These are phyloP conservation scores for Toxotes chatareus DNA, from an alignment of 2,113 vertebrate genomes.

Conservation along the genomic window DNA sequence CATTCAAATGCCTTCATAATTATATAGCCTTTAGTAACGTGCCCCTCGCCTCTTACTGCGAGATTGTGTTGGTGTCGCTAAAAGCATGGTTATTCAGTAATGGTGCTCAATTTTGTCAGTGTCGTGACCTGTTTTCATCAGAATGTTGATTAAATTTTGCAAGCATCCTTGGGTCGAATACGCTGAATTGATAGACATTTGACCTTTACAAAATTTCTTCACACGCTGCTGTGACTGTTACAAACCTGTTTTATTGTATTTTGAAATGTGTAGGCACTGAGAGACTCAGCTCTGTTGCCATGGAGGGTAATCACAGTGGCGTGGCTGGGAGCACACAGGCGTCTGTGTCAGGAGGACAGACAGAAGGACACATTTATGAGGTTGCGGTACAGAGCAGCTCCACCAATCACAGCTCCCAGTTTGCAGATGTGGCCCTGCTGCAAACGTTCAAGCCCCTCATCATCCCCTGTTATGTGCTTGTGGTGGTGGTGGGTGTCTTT, in stretches of 20 bases:
- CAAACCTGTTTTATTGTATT: background rate
- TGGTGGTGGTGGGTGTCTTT: constrained; percentile 85
- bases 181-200: background rate
- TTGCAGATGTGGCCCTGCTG: constrained; percentile 87
- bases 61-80: constrained; percentile 13
- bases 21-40: background rate
- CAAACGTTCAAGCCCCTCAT: constrained; percentile 88
- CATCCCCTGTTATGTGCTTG: constrained; percentile 85
- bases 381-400: constrained; percentile 78
- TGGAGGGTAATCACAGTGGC: constrained; percentile 69
- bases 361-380: constrained; percentile 79
- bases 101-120: constrained; percentile 26
- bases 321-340: constrained; percentile 28
- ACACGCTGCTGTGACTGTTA: background rate
- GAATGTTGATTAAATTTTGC: constrained; percentile 3
- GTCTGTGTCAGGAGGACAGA: constrained; percentile 63
- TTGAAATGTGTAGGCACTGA: constrained; percentile 17
- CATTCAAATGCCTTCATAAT: constrained; percentile 13
- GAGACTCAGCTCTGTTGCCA: constrained; percentile 32
- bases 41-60: background rate
- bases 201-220: background rate
- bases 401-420: constrained; percentile 81
- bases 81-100: constrained; percentile 22
- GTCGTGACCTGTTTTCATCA: constrained; percentile 12
- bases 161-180: background rate